A percentile compares a stretch with the other conserved stretches of the same genome.
Evolutionary conservation across 1,140 invertebrate genomes (phyloP).

Genomic region (Ridgeia piscesae): DNA sequence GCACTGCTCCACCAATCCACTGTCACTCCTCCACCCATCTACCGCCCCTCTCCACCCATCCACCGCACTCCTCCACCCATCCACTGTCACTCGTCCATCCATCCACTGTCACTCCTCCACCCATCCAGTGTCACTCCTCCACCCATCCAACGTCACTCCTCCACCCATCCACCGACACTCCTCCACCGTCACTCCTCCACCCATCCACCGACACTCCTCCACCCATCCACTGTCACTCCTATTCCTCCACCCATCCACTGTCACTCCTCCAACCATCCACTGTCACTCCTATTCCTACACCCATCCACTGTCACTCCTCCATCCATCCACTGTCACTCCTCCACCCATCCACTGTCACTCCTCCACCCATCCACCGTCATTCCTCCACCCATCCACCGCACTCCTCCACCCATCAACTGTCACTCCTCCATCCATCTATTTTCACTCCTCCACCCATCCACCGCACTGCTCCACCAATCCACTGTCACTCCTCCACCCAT

Average conservation of each 20-base stretch:
- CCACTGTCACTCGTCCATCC: background rate
- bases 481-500: background rate
- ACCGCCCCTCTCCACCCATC: background rate
- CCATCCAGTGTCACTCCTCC: background rate
- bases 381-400: background rate
- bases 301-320: background rate
- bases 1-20: too few species aligned
- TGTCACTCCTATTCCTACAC: background rate
- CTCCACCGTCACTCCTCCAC: too few species aligned
- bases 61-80: background rate
- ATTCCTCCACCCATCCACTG: background rate
- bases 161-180: background rate
- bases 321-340: background rate
- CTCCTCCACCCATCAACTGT: background rate
- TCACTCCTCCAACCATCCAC: background rate
- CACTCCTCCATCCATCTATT: background rate
- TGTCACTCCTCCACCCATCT: background rate
- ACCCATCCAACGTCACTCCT: background rate
- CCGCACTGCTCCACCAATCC: too few species aligned
- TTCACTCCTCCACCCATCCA: background rate
- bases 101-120: background rate
- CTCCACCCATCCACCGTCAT: background rate
- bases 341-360: background rate
- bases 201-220: background rate
- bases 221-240: background rate